Evolutionary conservation across 2,888 invertebrate species (phyloP), one percentile per base, ranked within the genome.

Genomic region (Sisyra terminalis): DNA sequence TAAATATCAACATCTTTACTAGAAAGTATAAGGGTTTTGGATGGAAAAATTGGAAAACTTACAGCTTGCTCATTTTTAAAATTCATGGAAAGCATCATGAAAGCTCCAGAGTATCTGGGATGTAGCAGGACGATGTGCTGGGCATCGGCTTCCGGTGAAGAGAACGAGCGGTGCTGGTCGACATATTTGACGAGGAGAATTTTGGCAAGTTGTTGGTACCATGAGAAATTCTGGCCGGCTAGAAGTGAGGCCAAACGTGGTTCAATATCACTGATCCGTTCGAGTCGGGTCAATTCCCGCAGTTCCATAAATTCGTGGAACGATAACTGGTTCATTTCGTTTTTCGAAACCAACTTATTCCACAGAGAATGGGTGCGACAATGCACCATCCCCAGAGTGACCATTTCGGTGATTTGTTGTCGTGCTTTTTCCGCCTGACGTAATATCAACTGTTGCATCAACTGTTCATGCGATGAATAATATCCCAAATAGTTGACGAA

Each of bases 281-380:
- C 67, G 10, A 72, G 61, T 40, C 65, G 63, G 1, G 78, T 75
- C 32, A 77, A 57, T 15, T 65, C 63, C 49, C 75, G 66, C 38
- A 82, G 58, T 56, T 80, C 79, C 39, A 66, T 60, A 50, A 81
- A 76, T 55, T 81, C 80, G 2, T 59, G 58, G 50, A 70, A 78
- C 4, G 63, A 69, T 54, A 79, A 61, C 37, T 58, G 54, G 44
- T 57, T 62, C 31, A 57, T 56, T 40, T 65, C 67, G 46, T 66
- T 65, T 30, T 56, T 59, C 36, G 59, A 57, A n/a, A 76, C 58
- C 43, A 82, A 60, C 52, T 76, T 69, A 49, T 75, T 73, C 82
- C 82, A 82, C 3, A 81, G 60, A n/a, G 71, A 59, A 57, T 80
- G 78, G 30, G 78, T 72, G 39, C 78, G 63, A 55, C 81, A 81